Percentiles rank a stretch among this genome's conserved stretches.
Conservation (phyloP, 2,888 invertebrate species). For the Cartodere bifasciata region DNA sequence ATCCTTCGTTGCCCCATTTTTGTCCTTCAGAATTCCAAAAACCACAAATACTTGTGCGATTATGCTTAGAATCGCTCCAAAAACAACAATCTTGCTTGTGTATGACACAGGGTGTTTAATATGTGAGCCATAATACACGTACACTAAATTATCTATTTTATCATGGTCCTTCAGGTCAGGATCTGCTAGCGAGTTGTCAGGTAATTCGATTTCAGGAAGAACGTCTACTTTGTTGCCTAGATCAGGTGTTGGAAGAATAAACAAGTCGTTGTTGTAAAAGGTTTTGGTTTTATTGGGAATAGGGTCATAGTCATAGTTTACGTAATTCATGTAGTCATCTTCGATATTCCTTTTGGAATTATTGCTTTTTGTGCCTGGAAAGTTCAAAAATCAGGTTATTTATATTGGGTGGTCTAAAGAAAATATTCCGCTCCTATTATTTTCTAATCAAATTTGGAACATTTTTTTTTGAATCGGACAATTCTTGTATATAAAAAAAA, state of each 20-base stretch:
- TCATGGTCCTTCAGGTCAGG: slow-evolving; percentile 55
- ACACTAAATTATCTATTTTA: slow-evolving; percentile 60
- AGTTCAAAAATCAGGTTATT: too few relatives aligned
- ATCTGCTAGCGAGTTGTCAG: slow-evolving; percentile 51
- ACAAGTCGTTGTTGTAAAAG: too few relatives aligned
- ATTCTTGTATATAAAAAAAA: too few relatives aligned
- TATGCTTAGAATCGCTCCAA: slow-evolving; percentile 38
- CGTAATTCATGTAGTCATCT: too few relatives aligned
- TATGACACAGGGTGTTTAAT: slow-evolving; percentile 38
- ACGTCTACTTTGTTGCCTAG: slow-evolving; percentile 32
- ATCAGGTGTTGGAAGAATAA: slow-evolving; percentile 32
- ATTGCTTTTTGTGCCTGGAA: too few relatives aligned
- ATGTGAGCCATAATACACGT: slow-evolving; percentile 52
- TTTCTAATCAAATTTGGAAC: too few relatives aligned
- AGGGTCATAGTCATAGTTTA: too few relatives aligned
- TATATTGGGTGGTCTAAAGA: neutral
- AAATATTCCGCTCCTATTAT: neutral
- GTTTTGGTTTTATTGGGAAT: too few relatives aligned
- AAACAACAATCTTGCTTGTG: slow-evolving; percentile 38
- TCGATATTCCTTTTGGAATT: too few relatives aligned
- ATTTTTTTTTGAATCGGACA: too few relatives aligned
- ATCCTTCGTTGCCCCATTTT: slow-evolving; percentile 29
- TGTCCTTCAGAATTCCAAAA: slow-evolving; percentile 32
- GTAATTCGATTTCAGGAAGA: slow-evolving; percentile 40
- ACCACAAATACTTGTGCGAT: slow-evolving; percentile 39